Evolutionary conservation across 2,113 vertebrate species (phyloP).

Genomic region (Nycticryphes semicollaris): DNA sequence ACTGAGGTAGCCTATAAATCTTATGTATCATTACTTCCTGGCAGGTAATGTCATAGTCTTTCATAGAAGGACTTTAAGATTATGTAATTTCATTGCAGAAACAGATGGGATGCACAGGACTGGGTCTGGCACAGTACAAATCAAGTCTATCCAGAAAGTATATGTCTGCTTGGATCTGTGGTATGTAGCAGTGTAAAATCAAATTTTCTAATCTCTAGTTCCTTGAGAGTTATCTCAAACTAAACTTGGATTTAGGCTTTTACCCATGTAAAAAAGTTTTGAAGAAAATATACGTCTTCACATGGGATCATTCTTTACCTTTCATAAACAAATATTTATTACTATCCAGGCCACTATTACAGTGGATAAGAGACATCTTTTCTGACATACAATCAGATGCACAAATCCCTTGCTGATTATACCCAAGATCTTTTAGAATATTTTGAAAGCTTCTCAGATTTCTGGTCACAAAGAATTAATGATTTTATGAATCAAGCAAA

Average conservation of each 20-base stretch:
- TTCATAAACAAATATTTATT: neutral
- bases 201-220: neutral
- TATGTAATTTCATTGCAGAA: slow-evolving; percentile 11
- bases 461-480: neutral
- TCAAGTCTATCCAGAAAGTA: neutral
- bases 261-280: accelerated
- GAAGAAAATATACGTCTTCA: neutral
- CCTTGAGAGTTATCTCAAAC: neutral
- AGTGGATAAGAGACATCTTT: neutral
- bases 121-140: neutral
- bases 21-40: neutral
- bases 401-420: neutral
- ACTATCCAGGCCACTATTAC: neutral
- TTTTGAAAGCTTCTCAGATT: neutral
- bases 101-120: neutral
- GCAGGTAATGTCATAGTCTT: neutral
- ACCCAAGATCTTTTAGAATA: neutral
- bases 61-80: neutral
- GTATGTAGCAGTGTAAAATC: neutral
- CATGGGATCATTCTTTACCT: neutral
- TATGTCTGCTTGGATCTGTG: neutral
- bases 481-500: neutral
- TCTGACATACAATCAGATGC: neutral
- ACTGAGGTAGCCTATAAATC: neutral
- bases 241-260: neutral